A percentile compares a stretch with the other conserved stretches of the same genome.
These are phyloP conservation scores for Chaenogobius annularis DNA, from an alignment of 2,113 vertebrate species.

Conservation along the genomic window DNA sequence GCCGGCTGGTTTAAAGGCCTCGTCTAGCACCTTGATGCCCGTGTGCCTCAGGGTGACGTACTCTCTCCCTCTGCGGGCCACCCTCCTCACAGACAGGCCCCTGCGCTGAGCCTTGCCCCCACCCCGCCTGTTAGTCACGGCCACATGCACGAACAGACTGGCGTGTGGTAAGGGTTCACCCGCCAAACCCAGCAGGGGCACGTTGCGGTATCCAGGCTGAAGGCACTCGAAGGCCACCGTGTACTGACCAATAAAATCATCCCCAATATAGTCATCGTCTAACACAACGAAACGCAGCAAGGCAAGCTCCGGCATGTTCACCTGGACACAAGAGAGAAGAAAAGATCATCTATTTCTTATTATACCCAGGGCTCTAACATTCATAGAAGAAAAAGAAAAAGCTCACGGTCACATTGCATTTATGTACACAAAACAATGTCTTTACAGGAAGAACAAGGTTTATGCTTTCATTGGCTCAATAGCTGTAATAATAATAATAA, in stretches of 20 bases:
- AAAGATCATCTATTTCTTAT: background rate
- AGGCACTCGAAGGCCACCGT: constrained; percentile 93
- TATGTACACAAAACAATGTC: too few species aligned
- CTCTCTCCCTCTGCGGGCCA: constrained; percentile 86
- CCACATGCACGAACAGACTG: constrained; percentile 93
- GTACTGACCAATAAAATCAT: constrained; percentile 98
- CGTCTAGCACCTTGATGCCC: constrained; percentile 88
- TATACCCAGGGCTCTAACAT: too few species aligned
- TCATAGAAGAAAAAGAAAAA: too few species aligned
- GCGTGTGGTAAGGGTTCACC: constrained; percentile 90
- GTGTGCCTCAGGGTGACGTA: constrained; percentile 90
- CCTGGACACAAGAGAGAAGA: constrained; percentile 56
- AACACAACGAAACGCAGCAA: constrained; percentile 94
- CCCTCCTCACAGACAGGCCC: constrained; percentile 88
- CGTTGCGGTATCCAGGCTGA: constrained; percentile 92
- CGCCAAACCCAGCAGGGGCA: constrained; percentile 87
- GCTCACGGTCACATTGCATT: too few species aligned
- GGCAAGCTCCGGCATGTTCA: constrained; percentile 94
- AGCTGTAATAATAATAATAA: too few species aligned
- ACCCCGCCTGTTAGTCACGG: constrained; percentile 90
- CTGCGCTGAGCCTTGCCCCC: constrained; percentile 93
- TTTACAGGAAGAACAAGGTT: too few species aligned
- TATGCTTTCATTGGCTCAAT: too few species aligned
- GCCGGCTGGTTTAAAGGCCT: constrained; percentile 87
- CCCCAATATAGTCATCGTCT: constrained; percentile 97